A percentile compares a stretch with the other conserved stretches of the same genome.
Evolutionary conservation across 1,140 invertebrate species (phyloP).

Genomic region (Chrysomallon squamiferum): DNA sequence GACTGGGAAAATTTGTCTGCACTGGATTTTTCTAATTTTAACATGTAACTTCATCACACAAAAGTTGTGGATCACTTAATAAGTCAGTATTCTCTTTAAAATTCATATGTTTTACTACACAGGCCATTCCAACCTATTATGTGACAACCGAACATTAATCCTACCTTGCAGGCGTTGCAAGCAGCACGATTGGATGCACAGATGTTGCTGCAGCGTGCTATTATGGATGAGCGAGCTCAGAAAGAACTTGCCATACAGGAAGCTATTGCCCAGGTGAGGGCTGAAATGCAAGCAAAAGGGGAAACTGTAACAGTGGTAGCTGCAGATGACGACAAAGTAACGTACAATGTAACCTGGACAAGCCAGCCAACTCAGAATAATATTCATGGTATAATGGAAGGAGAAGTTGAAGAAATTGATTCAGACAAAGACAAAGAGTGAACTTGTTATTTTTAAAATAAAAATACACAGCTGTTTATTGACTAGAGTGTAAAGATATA

Average conservation of each 20-base stretch:
- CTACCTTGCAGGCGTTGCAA: constrained; percentile 51
- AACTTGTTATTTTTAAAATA: too few species aligned
- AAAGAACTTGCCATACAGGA: constrained; percentile 61
- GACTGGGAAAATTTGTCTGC: too few species aligned
- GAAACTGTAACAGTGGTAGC: constrained; percentile 48
- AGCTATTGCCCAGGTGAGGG: constrained; percentile 51
- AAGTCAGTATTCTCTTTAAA: not conserved
- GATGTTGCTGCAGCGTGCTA: constrained; percentile 53
- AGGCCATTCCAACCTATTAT: not conserved
- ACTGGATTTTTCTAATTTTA: too few species aligned
- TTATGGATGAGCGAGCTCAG: constrained; percentile 60
- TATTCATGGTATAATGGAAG: constrained; percentile 32
- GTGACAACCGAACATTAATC: not conserved
- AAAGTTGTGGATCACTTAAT: too few species aligned
- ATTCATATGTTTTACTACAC: not conserved
- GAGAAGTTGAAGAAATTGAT: constrained; percentile 20
- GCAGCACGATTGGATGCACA: constrained; percentile 57
- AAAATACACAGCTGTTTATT: too few species aligned
- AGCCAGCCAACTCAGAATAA: constrained; percentile 11
- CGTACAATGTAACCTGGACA: constrained; percentile 28
- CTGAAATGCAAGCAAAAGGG: constrained; percentile 55
- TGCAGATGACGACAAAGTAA: constrained; percentile 38
- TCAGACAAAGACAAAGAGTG: constrained; percentile 22
- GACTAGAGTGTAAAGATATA: too few species aligned
- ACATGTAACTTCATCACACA: too few species aligned